Percentiles rank a stretch among this genome's conserved stretches.
These are phyloP conservation scores for Cheirogaleus medius DNA, from an alignment of 2,113 vertebrate genomes.

Conservation along the genomic window DNA sequence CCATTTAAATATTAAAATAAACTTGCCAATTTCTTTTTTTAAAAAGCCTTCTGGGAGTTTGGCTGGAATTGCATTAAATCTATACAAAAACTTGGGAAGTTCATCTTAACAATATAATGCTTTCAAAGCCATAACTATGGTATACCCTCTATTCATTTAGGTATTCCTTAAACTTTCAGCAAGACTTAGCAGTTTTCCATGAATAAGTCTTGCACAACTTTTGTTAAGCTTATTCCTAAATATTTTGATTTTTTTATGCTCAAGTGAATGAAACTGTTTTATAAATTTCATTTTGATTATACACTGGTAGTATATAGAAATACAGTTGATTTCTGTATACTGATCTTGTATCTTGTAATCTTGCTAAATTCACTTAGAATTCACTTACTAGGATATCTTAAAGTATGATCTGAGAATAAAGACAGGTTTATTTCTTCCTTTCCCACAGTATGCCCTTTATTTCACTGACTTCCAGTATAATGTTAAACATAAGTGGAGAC, in stretches of 20 bases:
- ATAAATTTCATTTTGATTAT: neutral
- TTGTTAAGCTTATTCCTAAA: neutral
- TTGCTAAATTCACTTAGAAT: neutral
- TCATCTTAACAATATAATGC: neutral
- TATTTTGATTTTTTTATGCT: neutral
- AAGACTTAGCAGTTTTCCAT: neutral
- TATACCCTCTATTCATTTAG: neutral
- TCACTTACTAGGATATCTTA: neutral
- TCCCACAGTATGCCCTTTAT: neutral
- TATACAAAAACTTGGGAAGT: neutral
- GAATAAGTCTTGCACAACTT: neutral
- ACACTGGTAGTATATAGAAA: neutral
- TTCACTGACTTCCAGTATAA: neutral
- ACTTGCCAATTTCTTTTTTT: neutral
- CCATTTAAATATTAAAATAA: neutral
- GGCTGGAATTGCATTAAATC: neutral
- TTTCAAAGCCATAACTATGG: neutral
- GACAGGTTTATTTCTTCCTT: neutral
- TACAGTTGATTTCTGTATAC: neutral
- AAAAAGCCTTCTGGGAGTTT: neutral
- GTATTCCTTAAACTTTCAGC: neutral
- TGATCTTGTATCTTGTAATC: neutral
- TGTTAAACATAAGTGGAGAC: neutral
- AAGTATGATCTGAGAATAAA: neutral
- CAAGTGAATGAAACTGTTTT: neutral